Conservation (phyloP, 2,888 invertebrate genomes). For the Drosophila merina region DNA sequence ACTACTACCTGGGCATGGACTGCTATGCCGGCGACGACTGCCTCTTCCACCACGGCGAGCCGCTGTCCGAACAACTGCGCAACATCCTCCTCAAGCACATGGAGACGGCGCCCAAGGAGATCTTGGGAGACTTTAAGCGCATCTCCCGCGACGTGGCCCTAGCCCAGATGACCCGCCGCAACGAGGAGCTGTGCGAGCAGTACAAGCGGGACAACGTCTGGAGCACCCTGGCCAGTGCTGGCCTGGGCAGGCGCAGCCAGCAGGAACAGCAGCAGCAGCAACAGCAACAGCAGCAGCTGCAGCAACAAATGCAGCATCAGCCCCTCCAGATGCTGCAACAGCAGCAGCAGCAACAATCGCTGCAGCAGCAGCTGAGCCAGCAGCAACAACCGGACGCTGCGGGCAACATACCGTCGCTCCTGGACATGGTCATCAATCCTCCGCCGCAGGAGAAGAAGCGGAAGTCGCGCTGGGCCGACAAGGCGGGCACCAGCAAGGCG, state of each 20-base stretch:
- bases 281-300: constrained; percentile 35
- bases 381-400: constrained; percentile 16
- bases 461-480: constrained; percentile 83
- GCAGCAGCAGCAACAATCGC: constrained; percentile 3
- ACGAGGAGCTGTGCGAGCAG: constrained; percentile 84
- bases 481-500: constrained; percentile 15
- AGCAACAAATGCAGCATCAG: constrained; percentile 25
- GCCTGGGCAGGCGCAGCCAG: constrained; percentile 43
- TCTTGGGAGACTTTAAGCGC: constrained; percentile 94
- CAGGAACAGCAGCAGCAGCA: constrained; percentile 53
- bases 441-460: constrained; percentile 81
- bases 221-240: constrained; percentile 53
- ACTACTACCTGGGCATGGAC: constrained; percentile 95
- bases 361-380: constrained; percentile 41
- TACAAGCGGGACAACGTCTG: constrained; percentile 82
- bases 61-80: constrained; percentile 91
- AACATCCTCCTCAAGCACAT: constrained; percentile 89
- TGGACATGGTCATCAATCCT: constrained; percentile 83
- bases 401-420: constrained; percentile 79
- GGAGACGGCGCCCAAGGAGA: constrained; percentile 95
- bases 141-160: constrained; percentile 91
- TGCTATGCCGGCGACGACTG: constrained; percentile 94
- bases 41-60: constrained; percentile 96
- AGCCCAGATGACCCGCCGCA: constrained; percentile 84
- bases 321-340: constrained; percentile 25